Evolutionary conservation across 2,888 invertebrate genomes (phyloP), one percentile per base, ranked within the genome.

Genomic region (Empis livida): DNA sequence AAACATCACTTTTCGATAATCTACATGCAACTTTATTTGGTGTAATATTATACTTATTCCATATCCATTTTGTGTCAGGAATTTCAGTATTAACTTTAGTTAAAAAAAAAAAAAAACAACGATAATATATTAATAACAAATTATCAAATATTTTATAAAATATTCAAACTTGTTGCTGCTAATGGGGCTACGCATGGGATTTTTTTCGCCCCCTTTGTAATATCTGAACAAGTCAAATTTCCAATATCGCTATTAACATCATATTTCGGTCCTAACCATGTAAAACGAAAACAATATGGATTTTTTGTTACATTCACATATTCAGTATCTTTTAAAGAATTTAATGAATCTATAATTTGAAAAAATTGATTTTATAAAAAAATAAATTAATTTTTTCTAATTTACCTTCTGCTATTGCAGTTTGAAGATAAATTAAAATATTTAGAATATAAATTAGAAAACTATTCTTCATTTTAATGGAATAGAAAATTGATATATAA

Each of bases 191-290:
- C 66, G 57, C 82, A 83, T 2, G 82, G 82, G 32, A 80, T 69
- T 46, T 75, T 74, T 17, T 63, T 63, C 10, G 73, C 59, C 16
- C 76, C 70, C 3, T 67, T 66, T 4, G 77, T 75, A 37, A 75
- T 69, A 20, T 74, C 71, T 15, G 70, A 67, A 54, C 78, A 78
- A 13, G 74, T 77, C 2, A 75, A 72, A 54, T 74, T 74, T 51
- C 66, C 52, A 46, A 76, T 74, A 14, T 66, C 59, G 53, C 74
- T 75, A 20, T 71, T 65, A 54, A 79, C 78, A 59, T 75, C 73
- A 55, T 62, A 79, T 51, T 73, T 71, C 1, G 79, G 78, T 0
- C 82, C 82, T 3, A 82, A 65, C 83, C 83, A 83, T 1, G 82
- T 80, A 59, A 79, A 82, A 53, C 77, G 74, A 63, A 76, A 82